Evolutionary conservation across 2,797 vertebrate species (phyloP).

Genomic region (Onychomys torridus): DNA sequence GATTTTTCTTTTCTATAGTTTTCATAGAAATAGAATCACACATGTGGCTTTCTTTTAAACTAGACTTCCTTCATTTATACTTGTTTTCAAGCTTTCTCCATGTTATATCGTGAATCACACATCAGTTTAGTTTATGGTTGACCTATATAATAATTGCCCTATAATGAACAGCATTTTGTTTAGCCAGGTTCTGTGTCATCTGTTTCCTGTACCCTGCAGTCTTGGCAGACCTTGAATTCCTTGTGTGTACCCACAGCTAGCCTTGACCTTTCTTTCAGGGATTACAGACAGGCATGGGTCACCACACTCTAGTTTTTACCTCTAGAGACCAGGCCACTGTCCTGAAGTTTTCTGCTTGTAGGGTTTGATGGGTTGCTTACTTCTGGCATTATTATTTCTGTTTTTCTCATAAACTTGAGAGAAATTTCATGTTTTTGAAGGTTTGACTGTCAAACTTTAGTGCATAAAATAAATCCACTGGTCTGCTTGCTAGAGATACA

Average conservation of each 20-base stretch:
- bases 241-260: not conserved
- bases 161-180: not conserved
- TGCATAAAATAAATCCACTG: not conserved
- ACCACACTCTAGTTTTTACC: not conserved
- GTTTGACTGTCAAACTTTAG: not conserved
- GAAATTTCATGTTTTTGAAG: conserved; percentile 32
- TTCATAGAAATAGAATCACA: not conserved
- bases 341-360: not conserved
- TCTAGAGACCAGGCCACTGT: not conserved
- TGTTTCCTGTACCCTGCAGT: not conserved
- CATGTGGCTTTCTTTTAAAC: not conserved
- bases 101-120: no score
- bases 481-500: not conserved
- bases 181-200: not conserved
- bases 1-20: not conserved
- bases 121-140: not conserved
- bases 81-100: not conserved
- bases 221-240: not conserved
- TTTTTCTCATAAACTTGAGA: not conserved
- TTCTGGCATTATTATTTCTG: not conserved
- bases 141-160: not conserved
- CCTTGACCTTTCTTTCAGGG: not conserved
- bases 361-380: not conserved
- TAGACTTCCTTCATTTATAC: not conserved
- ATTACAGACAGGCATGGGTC: not conserved